Percentiles rank a stretch among this genome's conserved stretches.
phyloP scores from a whole-genome alignment of 2,797 vertebrate genomes.

The Phalloptychus januarius region DNA sequence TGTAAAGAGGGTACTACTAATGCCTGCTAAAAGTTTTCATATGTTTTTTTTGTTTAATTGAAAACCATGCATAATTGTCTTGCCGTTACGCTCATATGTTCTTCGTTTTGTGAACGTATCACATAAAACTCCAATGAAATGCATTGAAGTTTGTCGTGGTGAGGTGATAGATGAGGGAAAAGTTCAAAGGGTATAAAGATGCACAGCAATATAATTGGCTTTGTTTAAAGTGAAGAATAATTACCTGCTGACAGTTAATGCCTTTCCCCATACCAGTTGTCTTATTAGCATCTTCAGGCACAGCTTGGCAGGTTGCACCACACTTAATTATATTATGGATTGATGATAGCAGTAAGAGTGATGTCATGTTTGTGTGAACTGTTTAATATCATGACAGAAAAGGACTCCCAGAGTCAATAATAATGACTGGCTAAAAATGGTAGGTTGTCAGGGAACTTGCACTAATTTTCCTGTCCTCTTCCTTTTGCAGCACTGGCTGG shows the following conservation, averaged over 20 bases:
- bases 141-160: neutral
- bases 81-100: neutral
- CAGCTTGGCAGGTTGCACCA: constrained; percentile 49
- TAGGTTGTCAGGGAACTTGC: constrained; percentile 59
- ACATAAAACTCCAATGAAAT: neutral
- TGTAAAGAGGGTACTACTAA: neutral
- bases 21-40: neutral
- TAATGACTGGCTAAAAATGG: constrained; percentile 67
- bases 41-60: neutral
- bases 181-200: neutral
- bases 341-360: constrained; percentile 59
- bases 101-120: neutral
- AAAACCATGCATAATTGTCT: neutral
- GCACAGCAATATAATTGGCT: neutral
- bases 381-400: constrained; percentile 67
- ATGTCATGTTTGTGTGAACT: constrained; percentile 73
- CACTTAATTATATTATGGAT: constrained; percentile 62
- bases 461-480: constrained; percentile 75
- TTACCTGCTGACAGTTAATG: constrained; percentile 30
- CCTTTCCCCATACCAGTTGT: constrained; percentile 35
- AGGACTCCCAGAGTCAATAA: constrained; percentile 69
- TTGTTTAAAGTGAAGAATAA: constrained; percentile 25
- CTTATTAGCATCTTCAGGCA: constrained; percentile 41
- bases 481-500: constrained; percentile 74
- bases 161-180: neutral